Conservation (phyloP, 2,888 invertebrate genomes). For the Prenolepis imparis region DNA sequence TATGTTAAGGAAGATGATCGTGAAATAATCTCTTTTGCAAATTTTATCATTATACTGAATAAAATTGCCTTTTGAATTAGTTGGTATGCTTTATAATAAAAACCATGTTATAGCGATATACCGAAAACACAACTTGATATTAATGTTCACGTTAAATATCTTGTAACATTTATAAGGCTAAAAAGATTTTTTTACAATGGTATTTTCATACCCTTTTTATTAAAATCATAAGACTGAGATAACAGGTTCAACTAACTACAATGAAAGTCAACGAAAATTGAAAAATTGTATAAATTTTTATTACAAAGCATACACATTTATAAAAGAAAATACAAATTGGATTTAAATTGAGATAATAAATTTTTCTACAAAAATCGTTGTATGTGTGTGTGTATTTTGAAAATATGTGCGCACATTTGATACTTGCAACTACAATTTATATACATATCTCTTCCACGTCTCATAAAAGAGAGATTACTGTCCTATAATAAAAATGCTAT, state of each 20-base stretch:
- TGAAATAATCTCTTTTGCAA: neutral
- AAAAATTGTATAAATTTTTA: conserved; percentile 71
- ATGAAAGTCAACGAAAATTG: conserved; percentile 77
- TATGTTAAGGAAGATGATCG: neutral
- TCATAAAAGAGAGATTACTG: neutral
- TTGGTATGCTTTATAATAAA: conserved; percentile 57
- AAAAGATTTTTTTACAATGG: neutral
- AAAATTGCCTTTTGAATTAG: neutral
- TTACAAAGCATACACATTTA: conserved; percentile 72
- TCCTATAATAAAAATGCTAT: conserved; percentile 15
- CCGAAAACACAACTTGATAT: neutral
- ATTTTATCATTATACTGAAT: neutral
- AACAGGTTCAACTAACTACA: conserved; percentile 79
- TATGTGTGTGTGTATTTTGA: neutral
- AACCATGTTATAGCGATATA: conserved; percentile 6
- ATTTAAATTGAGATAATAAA: conserved; percentile 29
- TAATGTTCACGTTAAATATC: neutral
- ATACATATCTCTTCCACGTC: neutral
- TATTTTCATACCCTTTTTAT: neutral
- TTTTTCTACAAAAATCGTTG: conserved; percentile 14
- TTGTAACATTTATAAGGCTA: neutral
- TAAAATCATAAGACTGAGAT: conserved; percentile 48
- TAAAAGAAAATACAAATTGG: conserved; percentile 56
- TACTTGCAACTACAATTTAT: neutral
- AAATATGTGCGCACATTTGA: conserved; percentile 17